These are phyloP conservation scores for Pica pica DNA, from an alignment of 2,113 vertebrate species.

Conservation along the genomic window DNA sequence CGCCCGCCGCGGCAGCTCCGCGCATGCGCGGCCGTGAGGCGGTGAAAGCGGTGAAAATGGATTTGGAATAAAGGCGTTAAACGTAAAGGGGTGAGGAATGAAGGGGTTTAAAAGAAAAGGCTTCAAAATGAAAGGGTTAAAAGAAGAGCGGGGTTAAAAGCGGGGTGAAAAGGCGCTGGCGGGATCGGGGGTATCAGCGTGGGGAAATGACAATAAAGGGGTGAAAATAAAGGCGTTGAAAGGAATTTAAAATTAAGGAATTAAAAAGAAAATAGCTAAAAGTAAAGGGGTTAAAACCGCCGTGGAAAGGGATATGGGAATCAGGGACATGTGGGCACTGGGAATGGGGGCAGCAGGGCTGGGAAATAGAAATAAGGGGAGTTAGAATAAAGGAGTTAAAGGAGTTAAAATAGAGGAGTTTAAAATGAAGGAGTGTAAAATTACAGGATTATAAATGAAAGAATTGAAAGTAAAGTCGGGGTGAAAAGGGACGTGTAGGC, in stretches of 20 bases:
- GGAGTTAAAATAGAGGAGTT: no score
- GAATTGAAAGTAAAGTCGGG: neutral
- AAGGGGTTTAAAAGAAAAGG: neutral
- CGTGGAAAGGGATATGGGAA: neutral
- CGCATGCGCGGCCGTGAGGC: neutral
- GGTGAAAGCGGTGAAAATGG: rapidly evolving
- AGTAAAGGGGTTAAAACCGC: neutral
- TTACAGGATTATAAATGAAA: neutral
- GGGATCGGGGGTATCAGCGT: no score
- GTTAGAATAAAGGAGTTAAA: neutral
- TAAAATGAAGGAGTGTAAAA: neutral
- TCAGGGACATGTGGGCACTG: neutral
- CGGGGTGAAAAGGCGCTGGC: neutral
- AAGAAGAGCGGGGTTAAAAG: neutral
- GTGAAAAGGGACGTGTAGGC: neutral
- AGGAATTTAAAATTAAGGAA: no score
- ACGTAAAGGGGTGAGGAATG: no score
- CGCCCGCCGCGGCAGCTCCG: neutral
- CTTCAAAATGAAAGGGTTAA: rapidly evolving
- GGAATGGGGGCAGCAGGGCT: neutral
- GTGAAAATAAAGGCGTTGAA: neutral
- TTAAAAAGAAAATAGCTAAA: neutral
- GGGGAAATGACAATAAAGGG: neutral
- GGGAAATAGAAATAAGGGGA: neutral
- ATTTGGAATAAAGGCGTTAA: neutral